phyloP scores from a whole-genome alignment of 2,888 invertebrate genomes.

The Saturnia pavonia region DNA sequence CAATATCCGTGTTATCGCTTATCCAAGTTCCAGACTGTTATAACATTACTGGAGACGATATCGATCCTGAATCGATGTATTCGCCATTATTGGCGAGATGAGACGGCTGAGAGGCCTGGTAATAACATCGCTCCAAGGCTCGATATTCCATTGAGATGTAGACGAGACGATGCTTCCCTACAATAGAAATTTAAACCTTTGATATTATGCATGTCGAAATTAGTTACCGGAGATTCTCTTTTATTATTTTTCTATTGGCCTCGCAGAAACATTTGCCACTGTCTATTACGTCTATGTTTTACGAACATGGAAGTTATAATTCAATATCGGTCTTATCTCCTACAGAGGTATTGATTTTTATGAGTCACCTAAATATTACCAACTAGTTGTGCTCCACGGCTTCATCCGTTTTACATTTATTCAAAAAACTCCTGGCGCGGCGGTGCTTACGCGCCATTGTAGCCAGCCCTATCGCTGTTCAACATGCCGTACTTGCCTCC shows the following conservation, averaged over 20 bases:
- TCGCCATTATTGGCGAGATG: constrained; percentile 63
- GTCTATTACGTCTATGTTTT: background rate
- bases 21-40: background rate
- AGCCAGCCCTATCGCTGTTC: too few species aligned
- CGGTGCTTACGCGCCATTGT: too few species aligned
- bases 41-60: background rate
- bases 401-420: too few species aligned
- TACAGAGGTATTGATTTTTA: background rate
- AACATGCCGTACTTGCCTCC: too few species aligned
- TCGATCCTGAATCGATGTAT: constrained; percentile 36
- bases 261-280: background rate
- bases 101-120: constrained; percentile 56
- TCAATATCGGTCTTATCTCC: background rate
- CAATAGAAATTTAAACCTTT: constrained; percentile 37
- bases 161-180: constrained; percentile 29
- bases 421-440: too few species aligned
- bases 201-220: constrained; percentile 12
- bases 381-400: too few species aligned
- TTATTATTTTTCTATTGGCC: background rate
- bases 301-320: background rate
- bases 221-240: background rate
- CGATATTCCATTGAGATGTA: constrained; percentile 53
- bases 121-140: constrained; percentile 49
- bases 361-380: background rate
- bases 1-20: background rate